phyloP scores from a whole-genome alignment of 2,888 invertebrate genomes.

The Theristus sp. region DNA sequence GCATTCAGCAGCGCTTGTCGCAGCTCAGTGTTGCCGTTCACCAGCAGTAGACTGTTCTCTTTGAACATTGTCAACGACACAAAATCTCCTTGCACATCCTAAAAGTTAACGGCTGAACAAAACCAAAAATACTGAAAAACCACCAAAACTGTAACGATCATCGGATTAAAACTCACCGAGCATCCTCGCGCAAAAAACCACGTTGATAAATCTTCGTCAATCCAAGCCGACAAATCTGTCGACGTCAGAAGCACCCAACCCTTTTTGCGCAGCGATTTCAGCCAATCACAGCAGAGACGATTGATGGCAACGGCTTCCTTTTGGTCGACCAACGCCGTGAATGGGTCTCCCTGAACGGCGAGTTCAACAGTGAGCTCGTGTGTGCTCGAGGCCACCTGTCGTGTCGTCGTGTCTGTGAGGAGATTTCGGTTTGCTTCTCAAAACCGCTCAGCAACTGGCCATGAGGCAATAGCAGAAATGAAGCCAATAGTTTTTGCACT shows the following conservation, averaged over 20 bases:
- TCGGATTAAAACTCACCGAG: too few relatives aligned
- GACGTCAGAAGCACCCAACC: background rate
- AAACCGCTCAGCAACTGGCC: too few relatives aligned
- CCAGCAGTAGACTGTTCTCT: background rate
- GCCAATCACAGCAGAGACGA: conserved; percentile 5
- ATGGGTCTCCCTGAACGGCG: background rate
- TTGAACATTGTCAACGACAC: too few relatives aligned
- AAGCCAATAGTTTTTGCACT: too few relatives aligned
- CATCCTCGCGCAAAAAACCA: too few relatives aligned
- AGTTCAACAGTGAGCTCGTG: background rate
- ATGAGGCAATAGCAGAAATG: too few relatives aligned
- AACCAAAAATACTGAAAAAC: too few relatives aligned
- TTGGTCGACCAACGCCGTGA: background rate
- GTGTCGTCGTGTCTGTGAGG: too few relatives aligned
- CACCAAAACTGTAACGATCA: too few relatives aligned
- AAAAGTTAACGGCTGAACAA: too few relatives aligned
- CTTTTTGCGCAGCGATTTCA: background rate
- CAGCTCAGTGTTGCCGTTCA: background rate
- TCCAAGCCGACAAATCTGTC: background rate
- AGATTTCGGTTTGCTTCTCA: too few relatives aligned
- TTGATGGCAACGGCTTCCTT: background rate
- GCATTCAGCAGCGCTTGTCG: background rate
- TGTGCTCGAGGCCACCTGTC: background rate
- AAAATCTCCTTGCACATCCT: too few relatives aligned
- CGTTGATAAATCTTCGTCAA: background rate